Base-by-base conservation (phyloP, 2,888 invertebrate species). In the Cynaeus angustus region DNA sequence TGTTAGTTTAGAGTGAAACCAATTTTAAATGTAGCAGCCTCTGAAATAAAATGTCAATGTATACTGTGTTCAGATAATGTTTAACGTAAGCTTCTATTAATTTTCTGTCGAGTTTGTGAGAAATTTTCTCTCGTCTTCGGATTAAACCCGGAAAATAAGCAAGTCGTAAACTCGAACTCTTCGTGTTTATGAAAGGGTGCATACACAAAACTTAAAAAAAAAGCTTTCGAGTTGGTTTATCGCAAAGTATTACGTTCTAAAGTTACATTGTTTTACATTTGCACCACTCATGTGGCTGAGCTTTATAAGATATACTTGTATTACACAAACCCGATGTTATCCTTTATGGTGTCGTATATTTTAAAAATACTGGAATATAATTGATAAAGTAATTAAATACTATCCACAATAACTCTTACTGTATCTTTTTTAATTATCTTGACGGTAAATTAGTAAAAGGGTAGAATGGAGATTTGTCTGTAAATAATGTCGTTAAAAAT, bases 341-440 rank as follows among this genome's bases (percentile, higher is more conserved):
- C 66, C 43, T n/a, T 38, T 30, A n/a, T 13, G 26, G 48, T 46
- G 33, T 21, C 30, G 28, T 33, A 59, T 43, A 66, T 59, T 52
- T 10, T 65, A 41, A 52, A 41, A n/a, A 33, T 5, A 48, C 46
- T 38, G 14, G 16, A 38, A 41, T 41, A 26, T 10, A 14, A 55
- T 50, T 52, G 53, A 46, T 55, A 55, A 53, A 6, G 28, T 61
- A 68, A 68, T 68, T 55, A 46, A 68, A 62, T 62, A 37, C 30
- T 16, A 28, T 52, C 16, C 41, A 56, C 28, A 30, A 33, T 28
- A 59, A 33, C 26, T 43, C 16, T 21, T 9, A 30, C 26, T 59
- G 43, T 59, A 37, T 52, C 33, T 67, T 66, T 14, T 45, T 37
- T 53, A 59, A 59, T 66, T 41, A 66, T 14, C 21, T 59, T 38